Percentiles rank a stretch among this genome's conserved stretches.
phyloP scores from a whole-genome alignment of 2,113 vertebrate genomes.

The Lagenorhynchus albirostris region DNA sequence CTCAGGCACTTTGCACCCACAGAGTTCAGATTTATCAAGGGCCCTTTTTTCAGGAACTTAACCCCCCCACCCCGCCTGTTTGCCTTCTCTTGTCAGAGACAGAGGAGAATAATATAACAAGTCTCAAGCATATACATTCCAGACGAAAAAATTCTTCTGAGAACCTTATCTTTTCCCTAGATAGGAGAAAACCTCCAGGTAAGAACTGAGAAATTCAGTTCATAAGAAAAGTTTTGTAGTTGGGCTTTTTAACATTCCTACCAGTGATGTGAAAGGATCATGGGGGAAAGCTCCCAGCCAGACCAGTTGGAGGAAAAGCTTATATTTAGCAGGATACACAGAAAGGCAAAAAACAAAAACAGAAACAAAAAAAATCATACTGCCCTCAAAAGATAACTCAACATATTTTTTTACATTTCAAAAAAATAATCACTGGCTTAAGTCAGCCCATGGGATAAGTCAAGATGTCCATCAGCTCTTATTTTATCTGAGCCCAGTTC shows the following conservation, averaged over 20 bases:
- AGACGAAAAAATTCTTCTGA: background rate
- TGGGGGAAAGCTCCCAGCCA: too few species aligned
- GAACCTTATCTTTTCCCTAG: background rate
- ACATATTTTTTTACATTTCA: conserved; percentile 15
- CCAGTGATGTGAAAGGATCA: background rate
- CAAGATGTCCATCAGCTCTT: background rate
- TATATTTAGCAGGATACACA: background rate
- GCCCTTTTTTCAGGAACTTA: conserved; percentile 61
- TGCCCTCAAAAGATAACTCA: background rate
- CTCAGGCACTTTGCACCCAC: conserved; percentile 51
- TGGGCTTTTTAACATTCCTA: background rate
- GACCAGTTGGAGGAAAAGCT: background rate
- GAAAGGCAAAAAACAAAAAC: background rate
- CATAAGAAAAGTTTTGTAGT: background rate
- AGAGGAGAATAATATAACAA: background rate
- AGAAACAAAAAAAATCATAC: background rate
- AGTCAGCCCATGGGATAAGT: background rate
- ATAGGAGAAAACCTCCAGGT: background rate
- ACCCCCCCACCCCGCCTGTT: conserved; percentile 57
- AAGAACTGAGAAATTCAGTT: background rate
- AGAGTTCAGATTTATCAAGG: conserved; percentile 65
- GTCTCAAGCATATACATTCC: background rate
- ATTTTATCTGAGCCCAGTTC: conserved; percentile 10
- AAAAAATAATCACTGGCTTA: background rate
- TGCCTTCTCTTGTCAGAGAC: background rate